Evolutionary conservation across 37 sponge, comb jelly and placozoan species (phyloP).

Genomic region (Beroe forskalii): DNA sequence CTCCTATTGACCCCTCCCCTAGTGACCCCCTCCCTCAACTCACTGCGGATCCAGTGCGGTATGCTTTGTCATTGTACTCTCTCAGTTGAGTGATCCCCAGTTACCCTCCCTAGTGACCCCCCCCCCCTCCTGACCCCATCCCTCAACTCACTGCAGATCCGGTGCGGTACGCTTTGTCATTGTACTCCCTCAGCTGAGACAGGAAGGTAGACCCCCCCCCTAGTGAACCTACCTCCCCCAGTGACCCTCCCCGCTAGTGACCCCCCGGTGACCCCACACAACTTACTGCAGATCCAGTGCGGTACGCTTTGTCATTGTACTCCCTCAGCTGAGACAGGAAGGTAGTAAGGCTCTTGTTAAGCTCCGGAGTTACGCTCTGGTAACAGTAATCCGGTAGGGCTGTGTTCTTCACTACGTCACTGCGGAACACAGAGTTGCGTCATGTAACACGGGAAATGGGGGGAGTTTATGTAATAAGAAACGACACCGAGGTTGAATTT

Average conservation of each 20-base stretch:
- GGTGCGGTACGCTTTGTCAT: constrained; percentile 31
- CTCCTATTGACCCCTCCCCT: no score
- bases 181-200: background rate
- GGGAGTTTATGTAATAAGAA: background rate
- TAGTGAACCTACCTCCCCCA: no score
- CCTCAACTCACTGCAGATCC: constrained; percentile 26
- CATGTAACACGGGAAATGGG: background rate
- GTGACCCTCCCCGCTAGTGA: no score
- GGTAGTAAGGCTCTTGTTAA: background rate
- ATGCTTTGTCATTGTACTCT: constrained; percentile 42
- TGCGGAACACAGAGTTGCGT: background rate
- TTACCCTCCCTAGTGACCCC: no score
- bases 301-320: constrained; percentile 40
- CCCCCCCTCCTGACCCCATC: no score
- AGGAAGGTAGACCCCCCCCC: background rate
- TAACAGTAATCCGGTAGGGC: background rate
- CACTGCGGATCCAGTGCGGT: background rate
- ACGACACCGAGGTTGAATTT: background rate
- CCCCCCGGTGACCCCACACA: no score
- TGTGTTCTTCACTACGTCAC: background rate
- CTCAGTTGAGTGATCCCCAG: background rate
- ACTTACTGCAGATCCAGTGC: constrained; percentile 8
- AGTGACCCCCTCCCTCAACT: no score
- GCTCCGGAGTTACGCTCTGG: constrained; percentile 12
- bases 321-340: constrained; percentile 15